Evolutionary conservation across 2,113 vertebrate species (phyloP).

Genomic region (Typhlomys cinereus): DNA sequence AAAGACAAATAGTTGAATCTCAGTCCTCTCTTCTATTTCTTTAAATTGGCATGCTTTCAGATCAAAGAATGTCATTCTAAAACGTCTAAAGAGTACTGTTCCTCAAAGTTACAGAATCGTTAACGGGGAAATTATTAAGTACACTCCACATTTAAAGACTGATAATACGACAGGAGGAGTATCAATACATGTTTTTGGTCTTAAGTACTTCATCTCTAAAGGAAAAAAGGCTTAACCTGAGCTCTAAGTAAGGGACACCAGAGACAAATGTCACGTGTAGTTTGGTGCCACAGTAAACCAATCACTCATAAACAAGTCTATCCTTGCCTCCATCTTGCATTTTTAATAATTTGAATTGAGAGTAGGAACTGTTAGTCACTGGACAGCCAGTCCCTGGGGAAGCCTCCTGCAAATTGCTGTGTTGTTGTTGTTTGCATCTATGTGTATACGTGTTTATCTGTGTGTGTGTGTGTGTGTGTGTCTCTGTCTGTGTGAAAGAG

Average conservation of each 20-base stretch:
- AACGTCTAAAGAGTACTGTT: background rate
- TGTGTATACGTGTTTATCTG: too few relatives aligned
- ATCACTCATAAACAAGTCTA: background rate
- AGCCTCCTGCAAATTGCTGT: background rate
- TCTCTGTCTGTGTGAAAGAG: too few relatives aligned
- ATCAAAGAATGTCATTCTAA: constrained; percentile 23
- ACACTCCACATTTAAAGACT: background rate
- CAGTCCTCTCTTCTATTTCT: constrained; percentile 31
- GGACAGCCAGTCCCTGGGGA: background rate
- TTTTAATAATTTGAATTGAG: background rate
- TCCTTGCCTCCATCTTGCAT: background rate
- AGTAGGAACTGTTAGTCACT: background rate
- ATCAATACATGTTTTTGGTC: background rate
- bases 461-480: too few relatives aligned
- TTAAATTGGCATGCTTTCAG: background rate
- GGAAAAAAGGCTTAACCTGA: background rate
- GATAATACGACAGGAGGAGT: background rate
- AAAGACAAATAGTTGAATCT: background rate
- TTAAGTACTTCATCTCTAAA: background rate
- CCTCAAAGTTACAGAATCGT: background rate
- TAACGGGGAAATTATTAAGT: background rate
- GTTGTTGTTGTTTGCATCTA: too few relatives aligned
- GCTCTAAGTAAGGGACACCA: background rate
- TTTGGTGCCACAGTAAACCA: background rate
- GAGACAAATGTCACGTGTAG: background rate